Percentiles rank a stretch among this genome's conserved stretches.
Conservation (phyloP, 1,140 invertebrate genomes). For the Drosophila navojoa region DNA sequence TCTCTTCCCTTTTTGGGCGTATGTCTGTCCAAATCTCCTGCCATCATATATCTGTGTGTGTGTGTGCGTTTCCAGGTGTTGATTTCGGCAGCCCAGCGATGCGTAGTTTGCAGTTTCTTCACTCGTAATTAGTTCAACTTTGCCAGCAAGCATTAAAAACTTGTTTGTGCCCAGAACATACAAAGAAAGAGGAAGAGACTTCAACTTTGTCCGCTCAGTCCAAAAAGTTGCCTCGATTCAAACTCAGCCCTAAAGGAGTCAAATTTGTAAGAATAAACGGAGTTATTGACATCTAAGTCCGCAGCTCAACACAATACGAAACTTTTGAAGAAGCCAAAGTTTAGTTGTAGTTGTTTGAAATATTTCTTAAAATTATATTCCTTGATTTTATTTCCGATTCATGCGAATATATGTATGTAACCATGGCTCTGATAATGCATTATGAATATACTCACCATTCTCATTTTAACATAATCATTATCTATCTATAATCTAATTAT, state of each 20-base stretch:
- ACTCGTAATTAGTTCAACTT: slow-evolving; percentile 33
- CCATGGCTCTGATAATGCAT: too few relatives aligned
- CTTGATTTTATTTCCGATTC: too few relatives aligned
- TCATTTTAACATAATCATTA: too few relatives aligned
- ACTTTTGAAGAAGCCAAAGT: too few relatives aligned
- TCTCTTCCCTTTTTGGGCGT: too few relatives aligned
- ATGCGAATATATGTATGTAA: too few relatives aligned
- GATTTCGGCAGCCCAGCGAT: slow-evolving; percentile 12
- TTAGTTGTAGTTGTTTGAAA: too few relatives aligned
- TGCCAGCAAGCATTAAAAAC: slow-evolving; percentile 16
- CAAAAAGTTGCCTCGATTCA: not conserved
- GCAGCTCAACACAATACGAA: not conserved
- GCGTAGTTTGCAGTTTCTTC: slow-evolving; percentile 17
- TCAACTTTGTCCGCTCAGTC: not conserved
- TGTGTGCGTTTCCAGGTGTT: slow-evolving; percentile 10
- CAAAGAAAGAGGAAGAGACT: not conserved
- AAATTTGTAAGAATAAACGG: not conserved
- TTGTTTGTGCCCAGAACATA: not conserved
- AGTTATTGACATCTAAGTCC: not conserved
- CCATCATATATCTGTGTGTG: slow-evolving; percentile 5
- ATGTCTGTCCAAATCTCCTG: not conserved
- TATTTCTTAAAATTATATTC: too few relatives aligned
- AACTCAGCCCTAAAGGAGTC: not conserved
- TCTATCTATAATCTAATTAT: too few relatives aligned
- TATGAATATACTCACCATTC: too few relatives aligned